phyloP scores from a whole-genome alignment of 2,888 invertebrate species.

The Carterocephalus palaemon region DNA sequence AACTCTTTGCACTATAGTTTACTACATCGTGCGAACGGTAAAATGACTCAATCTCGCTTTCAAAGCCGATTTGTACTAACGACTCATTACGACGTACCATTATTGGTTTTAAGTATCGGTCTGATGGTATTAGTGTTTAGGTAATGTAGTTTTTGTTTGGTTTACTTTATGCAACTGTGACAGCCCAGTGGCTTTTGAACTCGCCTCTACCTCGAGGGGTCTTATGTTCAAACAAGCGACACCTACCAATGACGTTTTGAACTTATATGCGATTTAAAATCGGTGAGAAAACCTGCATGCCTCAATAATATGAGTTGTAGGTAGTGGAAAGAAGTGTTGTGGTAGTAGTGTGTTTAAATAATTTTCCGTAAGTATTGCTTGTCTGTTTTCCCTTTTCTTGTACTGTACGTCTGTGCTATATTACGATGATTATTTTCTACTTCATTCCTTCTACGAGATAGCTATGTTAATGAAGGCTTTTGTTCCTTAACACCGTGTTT shows the following conservation, averaged over 20 bases:
- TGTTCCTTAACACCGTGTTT: constrained; percentile 39
- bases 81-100: constrained; percentile 33
- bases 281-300: too few relatives aligned
- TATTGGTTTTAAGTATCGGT: constrained; percentile 27
- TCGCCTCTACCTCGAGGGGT: too few relatives aligned
- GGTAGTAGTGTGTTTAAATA: too few relatives aligned
- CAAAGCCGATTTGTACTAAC: constrained; percentile 45
- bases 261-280: too few relatives aligned
- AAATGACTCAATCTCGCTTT: constrained; percentile 45
- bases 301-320: too few relatives aligned
- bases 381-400: constrained; percentile 14
- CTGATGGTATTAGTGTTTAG: too few relatives aligned
- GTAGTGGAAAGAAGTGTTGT: too few relatives aligned
- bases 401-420: constrained; percentile 1
- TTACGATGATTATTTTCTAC: constrained; percentile 25
- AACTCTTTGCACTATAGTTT: constrained; percentile 4
- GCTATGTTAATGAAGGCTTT: constrained; percentile 49
- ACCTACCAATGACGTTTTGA: too few relatives aligned
- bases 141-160: too few relatives aligned
- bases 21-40: constrained; percentile 22
- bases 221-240: too few relatives aligned
- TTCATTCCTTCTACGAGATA: constrained; percentile 40
- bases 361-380: neutral
- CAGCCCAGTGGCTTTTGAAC: too few relatives aligned
- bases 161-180: too few relatives aligned